Evolutionary conservation across 2,797 vertebrate genomes (phyloP).

Genomic region (Alectoris magna): DNA sequence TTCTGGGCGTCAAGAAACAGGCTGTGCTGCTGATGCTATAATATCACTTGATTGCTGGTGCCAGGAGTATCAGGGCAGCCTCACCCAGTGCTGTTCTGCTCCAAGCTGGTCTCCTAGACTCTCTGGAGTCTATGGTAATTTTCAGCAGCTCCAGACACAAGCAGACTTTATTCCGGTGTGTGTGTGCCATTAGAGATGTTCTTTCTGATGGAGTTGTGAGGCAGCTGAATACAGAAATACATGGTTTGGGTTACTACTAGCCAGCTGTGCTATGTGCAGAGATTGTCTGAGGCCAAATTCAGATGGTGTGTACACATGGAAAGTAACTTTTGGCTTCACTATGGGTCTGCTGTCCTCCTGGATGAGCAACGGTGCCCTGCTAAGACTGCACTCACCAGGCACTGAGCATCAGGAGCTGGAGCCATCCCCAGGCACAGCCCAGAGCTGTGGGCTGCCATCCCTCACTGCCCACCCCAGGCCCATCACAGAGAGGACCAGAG

Average conservation of each 20-base stretch:
- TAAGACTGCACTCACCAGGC: background rate
- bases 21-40: slow-evolving; percentile 39
- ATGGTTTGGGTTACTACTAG: background rate
- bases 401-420: background rate
- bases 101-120: slow-evolving; percentile 80
- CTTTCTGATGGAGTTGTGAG: background rate
- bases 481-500: background rate
- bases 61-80: slow-evolving; percentile 63
- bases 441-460: background rate
- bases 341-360: background rate
- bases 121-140: slow-evolving; percentile 84
- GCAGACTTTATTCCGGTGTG: slow-evolving; percentile 72
- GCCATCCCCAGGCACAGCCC: background rate
- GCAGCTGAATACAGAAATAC: background rate
- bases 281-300: background rate
- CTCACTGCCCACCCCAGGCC: background rate
- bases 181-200: slow-evolving; percentile 26
- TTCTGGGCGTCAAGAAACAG: slow-evolving; percentile 18
- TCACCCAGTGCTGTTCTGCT: slow-evolving; percentile 78
- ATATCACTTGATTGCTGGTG: slow-evolving; percentile 32
- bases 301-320: background rate
- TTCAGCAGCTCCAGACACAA: slow-evolving; percentile 80
- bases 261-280: background rate
- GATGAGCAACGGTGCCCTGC: background rate
- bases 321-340: background rate